These are phyloP conservation scores for Enteromius thamalakanensis DNA, from an alignment of 2,797 vertebrate genomes.

Conservation along the genomic window DNA sequence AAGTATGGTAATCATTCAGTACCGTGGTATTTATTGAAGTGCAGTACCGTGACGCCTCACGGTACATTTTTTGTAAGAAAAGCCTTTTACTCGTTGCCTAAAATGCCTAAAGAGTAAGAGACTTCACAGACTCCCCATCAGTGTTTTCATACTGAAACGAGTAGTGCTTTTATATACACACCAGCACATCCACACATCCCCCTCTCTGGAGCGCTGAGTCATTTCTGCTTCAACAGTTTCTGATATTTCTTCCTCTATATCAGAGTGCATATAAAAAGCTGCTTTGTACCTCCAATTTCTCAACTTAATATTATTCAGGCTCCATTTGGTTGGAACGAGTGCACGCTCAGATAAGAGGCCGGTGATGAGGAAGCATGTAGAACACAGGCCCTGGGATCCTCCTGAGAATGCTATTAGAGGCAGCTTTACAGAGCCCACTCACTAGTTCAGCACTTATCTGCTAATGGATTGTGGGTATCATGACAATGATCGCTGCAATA, in stretches of 20 bases:
- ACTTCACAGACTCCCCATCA: conserved; percentile 66
- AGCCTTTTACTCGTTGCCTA: conserved; percentile 18
- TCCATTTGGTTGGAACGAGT: conserved; percentile 83
- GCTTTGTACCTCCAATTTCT: conserved; percentile 82
- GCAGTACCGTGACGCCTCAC: not conserved
- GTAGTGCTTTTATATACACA: conserved; percentile 37
- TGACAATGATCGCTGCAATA: conserved; percentile 82
- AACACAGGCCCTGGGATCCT: conserved; percentile 77
- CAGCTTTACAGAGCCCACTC: conserved; percentile 80
- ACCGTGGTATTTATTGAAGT: not conserved
- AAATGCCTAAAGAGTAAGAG: conserved; percentile 67
- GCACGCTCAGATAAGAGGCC: conserved; percentile 80
- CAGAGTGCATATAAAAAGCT: conserved; percentile 70
- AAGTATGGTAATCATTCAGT: not conserved
- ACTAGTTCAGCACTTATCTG: conserved; percentile 82
- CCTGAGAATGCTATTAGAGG: conserved; percentile 78
- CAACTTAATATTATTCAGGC: conserved; percentile 83
- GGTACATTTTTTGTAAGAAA: not conserved
- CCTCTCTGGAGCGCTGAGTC: conserved; percentile 67
- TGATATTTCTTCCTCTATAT: conserved; percentile 72
- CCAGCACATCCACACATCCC: conserved; percentile 33
- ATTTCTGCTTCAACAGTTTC: conserved; percentile 80
- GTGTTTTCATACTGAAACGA: conserved; percentile 36
- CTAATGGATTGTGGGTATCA: conserved; percentile 84
- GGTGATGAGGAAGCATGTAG: conserved; percentile 82